Base-by-base conservation (phyloP, 1,140 invertebrate genomes). In the Drosophila navojoa region DNA sequence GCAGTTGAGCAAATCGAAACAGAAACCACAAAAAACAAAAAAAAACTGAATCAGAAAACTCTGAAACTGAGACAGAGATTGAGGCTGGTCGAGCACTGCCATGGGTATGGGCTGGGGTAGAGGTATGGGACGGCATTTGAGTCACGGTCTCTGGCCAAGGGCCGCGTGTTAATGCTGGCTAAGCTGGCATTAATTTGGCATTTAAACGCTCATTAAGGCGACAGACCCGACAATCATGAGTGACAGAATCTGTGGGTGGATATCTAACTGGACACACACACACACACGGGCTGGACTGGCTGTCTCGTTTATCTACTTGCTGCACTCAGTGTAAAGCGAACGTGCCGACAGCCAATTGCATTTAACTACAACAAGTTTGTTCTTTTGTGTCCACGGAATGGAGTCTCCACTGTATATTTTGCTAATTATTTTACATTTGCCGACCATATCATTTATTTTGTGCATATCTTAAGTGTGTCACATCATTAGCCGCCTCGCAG, bases 141-240 rank as follows among this genome's bases (percentile, higher is more conserved):
- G 69, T 71, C 69, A 66, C 61, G 45, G 69, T 66, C 69, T 35
- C 45, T 61, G 53, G 35, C 69, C 69, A 71, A 71, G 69, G 69
- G 61, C 61, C 32, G 22, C 42, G 10, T 7, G 50, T 29, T 63
- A 27, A 38, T 38, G 40, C 13, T 32, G 60, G 60, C 44, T 71
- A 10, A n/a, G 57, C 50, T 73, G 77, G 62, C 79, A 61, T 81
- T 81, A 81, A 81, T 81, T 81, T 81, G 79, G 78, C 78, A 81
- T 81, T 81, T 81, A 81, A 77, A 59, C 77, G 50, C 78, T 81
- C 79, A 81, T 81, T 81, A 81, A 77, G 78, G 74, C 67, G 78
- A 81, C 78, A 81, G 42, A 58, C 69, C 53, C 40, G 62, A 80
- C 72, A 66, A 15, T 52, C 58, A 55, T 60, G 78, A 80, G 61